A percentile compares a stretch with the other conserved stretches of the same genome.
Evolutionary conservation across 2,888 invertebrate species (phyloP).

Genomic region (Nymphalis c-album): DNA sequence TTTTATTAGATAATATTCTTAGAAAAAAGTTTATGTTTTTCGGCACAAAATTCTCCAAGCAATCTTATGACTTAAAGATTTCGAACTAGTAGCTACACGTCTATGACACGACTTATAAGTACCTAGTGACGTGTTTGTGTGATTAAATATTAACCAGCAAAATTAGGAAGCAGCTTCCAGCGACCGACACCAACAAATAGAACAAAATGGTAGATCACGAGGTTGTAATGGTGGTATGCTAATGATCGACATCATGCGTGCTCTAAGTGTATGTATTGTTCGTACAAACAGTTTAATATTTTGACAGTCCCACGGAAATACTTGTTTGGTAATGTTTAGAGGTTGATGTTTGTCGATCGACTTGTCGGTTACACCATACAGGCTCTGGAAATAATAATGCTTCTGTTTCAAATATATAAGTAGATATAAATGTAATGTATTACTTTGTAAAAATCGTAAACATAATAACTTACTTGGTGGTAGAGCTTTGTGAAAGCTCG

Average conservation of each 20-base stretch:
- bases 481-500: too few relatives aligned
- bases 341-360: slow-evolving; percentile 39
- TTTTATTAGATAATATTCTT: too few relatives aligned
- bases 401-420: not conserved
- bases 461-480: too few relatives aligned
- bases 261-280: slow-evolving; percentile 58
- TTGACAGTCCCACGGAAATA: slow-evolving; percentile 66
- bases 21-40: too few relatives aligned
- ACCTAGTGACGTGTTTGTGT: not conserved
- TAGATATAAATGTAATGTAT: too few relatives aligned
- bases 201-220: slow-evolving; percentile 67
- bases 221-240: slow-evolving; percentile 54
- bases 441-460: too few relatives aligned
- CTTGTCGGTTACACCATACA: slow-evolving; percentile 22
- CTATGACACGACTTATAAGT: not conserved
- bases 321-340: slow-evolving; percentile 58
- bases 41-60: too few relatives aligned
- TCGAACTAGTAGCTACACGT: too few relatives aligned
- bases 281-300: slow-evolving; percentile 51
- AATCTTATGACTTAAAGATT: too few relatives aligned
- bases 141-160: slow-evolving; percentile 1
- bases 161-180: slow-evolving; percentile 1
- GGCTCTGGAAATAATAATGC: not conserved
- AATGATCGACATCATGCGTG: slow-evolving; percentile 28
- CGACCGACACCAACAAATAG: slow-evolving; percentile 54